These are phyloP conservation scores for Mycetomoellerius zeteki DNA, from an alignment of 1,140 invertebrate species.

Conservation along the genomic window DNA sequence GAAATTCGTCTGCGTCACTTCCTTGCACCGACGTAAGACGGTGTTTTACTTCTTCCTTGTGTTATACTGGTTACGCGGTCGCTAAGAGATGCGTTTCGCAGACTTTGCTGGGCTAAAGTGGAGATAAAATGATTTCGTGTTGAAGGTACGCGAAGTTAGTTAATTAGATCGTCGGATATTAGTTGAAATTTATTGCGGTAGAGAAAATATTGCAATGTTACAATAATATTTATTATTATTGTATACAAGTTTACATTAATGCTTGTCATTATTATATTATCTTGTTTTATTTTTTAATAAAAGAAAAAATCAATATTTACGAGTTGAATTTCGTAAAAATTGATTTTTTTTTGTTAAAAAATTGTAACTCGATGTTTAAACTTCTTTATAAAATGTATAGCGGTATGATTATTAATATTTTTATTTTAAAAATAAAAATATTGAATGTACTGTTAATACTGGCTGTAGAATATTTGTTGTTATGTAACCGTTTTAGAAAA, in stretches of 20 bases:
- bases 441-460: background rate
- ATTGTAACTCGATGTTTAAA: background rate
- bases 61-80: constrained; percentile 49
- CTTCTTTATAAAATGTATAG: background rate
- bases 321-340: background rate
- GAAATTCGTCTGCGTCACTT: constrained; percentile 66
- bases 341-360: too few relatives aligned
- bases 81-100: constrained; percentile 28
- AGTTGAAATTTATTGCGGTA: background rate
- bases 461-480: background rate
- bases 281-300: background rate
- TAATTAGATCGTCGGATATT: constrained; percentile 47
- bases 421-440: constrained; percentile 10
- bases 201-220: background rate
- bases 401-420: background rate
- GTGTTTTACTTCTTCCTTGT: constrained; percentile 52
- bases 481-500: background rate
- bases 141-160: constrained; percentile 21
- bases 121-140: constrained; percentile 42
- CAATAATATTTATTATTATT: background rate
- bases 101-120: constrained; percentile 46
- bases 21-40: constrained; percentile 28
- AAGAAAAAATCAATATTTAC: background rate
- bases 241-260: background rate
- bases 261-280: background rate